A percentile compares a stretch with the other conserved stretches of the same genome.
Evolutionary conservation across 2,797 vertebrate genomes (phyloP).

Genomic region (Erpetoichthys calabaricus): DNA sequence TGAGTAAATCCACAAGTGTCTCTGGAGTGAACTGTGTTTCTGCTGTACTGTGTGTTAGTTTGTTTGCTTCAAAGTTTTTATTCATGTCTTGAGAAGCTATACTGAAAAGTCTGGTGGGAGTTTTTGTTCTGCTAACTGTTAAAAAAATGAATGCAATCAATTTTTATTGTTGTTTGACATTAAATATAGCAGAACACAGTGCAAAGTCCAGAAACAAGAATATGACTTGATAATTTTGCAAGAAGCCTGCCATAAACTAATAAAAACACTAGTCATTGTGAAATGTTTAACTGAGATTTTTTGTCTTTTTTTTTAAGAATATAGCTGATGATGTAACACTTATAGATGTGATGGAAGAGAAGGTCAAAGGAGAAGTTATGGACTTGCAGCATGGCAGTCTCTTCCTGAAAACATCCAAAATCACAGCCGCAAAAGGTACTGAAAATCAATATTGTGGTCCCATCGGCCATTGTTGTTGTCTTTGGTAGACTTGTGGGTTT

Average conservation of each 20-base stretch:
- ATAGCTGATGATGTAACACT: slow-evolving; percentile 16
- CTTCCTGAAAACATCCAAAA: slow-evolving; percentile 10
- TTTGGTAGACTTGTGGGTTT: not conserved
- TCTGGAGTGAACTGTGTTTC: not conserved
- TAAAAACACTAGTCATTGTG: too few relatives aligned
- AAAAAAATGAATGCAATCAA: too few relatives aligned
- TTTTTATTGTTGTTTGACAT: too few relatives aligned
- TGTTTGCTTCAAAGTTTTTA: not conserved
- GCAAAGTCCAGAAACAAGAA: too few relatives aligned
- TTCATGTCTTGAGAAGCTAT: not conserved
- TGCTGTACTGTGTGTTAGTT: not conserved
- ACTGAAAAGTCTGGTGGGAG: too few relatives aligned
- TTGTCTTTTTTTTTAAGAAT: slow-evolving; percentile 7
- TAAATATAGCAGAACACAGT: too few relatives aligned
- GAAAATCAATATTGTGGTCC: too few relatives aligned
- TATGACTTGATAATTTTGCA: too few relatives aligned
- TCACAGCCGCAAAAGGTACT: slow-evolving; percentile 8
- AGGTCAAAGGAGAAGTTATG: slow-evolving; percentile 17
- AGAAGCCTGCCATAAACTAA: too few relatives aligned
- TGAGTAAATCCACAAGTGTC: too few relatives aligned
- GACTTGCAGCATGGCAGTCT: slow-evolving; percentile 17
- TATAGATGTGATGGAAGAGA: slow-evolving; percentile 14
- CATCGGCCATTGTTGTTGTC: not conserved
- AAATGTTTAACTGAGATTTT: not conserved
- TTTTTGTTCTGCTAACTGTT: too few relatives aligned